Conservation (phyloP, 2,113 vertebrate species). For the Acinonyx jubatus region DNA sequence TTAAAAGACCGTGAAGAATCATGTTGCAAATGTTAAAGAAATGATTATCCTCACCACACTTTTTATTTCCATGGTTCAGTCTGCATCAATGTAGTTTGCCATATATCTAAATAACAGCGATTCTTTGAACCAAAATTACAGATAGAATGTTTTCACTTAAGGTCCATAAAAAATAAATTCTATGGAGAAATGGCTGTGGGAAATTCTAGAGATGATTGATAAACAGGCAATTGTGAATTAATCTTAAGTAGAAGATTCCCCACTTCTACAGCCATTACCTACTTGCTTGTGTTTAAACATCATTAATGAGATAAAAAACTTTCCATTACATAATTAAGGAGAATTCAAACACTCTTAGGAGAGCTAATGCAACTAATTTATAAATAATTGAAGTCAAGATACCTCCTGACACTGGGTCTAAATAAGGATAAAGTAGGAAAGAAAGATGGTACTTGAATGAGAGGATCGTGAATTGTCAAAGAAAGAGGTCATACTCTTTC, state of each 20-base stretch:
- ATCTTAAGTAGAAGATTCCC: neutral
- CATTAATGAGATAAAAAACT: neutral
- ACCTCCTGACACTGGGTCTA: neutral
- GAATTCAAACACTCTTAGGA: constrained; percentile 5
- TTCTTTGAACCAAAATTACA: neutral
- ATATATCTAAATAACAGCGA: neutral
- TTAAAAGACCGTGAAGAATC: neutral
- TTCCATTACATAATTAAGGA: neutral
- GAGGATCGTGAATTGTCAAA: neutral
- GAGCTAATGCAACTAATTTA: neutral
- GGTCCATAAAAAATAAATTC: neutral
- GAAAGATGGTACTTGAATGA: neutral
- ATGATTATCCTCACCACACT: neutral
- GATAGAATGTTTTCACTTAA: neutral
- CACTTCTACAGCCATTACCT: neutral
- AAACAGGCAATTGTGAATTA: neutral
- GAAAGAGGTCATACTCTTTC: neutral
- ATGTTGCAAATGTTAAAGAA: neutral
- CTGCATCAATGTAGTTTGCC: neutral
- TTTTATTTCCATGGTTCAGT: neutral
- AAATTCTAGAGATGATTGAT: neutral
- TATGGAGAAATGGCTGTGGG: neutral
- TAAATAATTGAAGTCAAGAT: neutral
- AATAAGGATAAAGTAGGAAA: neutral
- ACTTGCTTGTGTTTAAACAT: neutral